These are phyloP conservation scores for Hormiphora californensis DNA, from an alignment of 37 sponge, comb jelly and placozoan genomes.

Conservation along the genomic window DNA sequence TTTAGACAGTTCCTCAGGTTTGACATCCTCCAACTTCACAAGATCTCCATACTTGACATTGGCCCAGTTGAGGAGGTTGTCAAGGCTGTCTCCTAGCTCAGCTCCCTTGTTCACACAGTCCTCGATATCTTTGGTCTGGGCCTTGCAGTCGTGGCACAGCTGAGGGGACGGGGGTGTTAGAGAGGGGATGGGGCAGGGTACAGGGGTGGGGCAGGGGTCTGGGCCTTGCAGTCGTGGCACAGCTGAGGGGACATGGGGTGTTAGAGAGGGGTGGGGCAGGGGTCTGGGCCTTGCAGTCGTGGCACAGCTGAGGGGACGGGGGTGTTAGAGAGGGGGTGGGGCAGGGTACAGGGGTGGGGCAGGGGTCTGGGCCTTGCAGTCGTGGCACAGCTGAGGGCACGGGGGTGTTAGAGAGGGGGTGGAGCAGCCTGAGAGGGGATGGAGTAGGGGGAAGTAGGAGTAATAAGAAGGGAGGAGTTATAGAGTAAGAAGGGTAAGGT, in stretches of 20 bases:
- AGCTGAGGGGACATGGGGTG: constrained; percentile 21
- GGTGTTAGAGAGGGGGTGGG: too few species aligned
- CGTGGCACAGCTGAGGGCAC: constrained; percentile 42
- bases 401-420: too few species aligned
- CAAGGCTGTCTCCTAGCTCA: background rate
- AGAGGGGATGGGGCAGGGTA: too few species aligned
- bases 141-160: constrained; percentile 35
- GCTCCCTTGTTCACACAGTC: constrained; percentile 48
- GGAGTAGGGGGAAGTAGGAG: too few species aligned
- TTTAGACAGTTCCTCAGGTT: background rate
- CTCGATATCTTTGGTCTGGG: constrained; percentile 39
- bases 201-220: too few species aligned
- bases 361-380: too few species aligned
- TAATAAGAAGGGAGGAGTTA: too few species aligned
- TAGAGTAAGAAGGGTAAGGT: too few species aligned
- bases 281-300: constrained; percentile 31
- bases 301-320: constrained; percentile 52
- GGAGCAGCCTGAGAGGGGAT: too few species aligned
- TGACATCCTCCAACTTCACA: constrained; percentile 51
- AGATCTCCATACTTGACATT: constrained; percentile 41
- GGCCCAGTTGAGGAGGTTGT: constrained; percentile 54
- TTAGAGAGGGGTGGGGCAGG: constrained; percentile 6
- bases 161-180: too few species aligned
- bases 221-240: too few species aligned
- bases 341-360: too few species aligned